Conservation (phyloP, 2,113 vertebrate genomes). For the Onychostoma macrolepis region DNA sequence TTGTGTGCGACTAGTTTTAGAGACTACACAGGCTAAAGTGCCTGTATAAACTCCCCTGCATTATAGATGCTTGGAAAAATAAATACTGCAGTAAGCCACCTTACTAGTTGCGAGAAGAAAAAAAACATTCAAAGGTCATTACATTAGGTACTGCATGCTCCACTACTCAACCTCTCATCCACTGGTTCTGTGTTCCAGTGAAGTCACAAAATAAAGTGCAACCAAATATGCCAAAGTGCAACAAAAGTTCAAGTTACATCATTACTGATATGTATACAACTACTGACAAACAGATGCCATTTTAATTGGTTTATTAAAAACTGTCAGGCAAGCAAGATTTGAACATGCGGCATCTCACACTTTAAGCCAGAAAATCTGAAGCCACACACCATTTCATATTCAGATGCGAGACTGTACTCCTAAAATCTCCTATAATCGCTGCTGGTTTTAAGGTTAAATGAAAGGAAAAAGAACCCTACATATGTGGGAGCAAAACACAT, state of each 20-base stretch:
- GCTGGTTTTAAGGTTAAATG: not conserved
- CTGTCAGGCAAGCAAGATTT: not conserved
- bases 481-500: not conserved
- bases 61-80: no score
- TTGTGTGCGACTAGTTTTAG: no score
- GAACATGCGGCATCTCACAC: not conserved
- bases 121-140: conserved; percentile 32
- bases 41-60: no score
- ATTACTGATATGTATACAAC: not conserved
- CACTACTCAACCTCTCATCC: conserved; percentile 1
- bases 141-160: not conserved
- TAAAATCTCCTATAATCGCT: not conserved
- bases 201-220: conserved; percentile 18
- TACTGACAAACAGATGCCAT: not conserved
- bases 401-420: not conserved
- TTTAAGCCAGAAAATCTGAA: not conserved
- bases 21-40: no score
- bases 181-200: not conserved
- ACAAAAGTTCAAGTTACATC: not conserved
- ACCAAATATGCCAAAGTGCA: not conserved
- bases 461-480: not conserved
- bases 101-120: not conserved
- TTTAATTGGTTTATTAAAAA: not conserved
- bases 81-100: not conserved
- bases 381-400: not conserved